Evolutionary conservation across 35 echinoderm and acorn worm species (phyloP).

Genomic region (Amphiura filiformis): DNA sequence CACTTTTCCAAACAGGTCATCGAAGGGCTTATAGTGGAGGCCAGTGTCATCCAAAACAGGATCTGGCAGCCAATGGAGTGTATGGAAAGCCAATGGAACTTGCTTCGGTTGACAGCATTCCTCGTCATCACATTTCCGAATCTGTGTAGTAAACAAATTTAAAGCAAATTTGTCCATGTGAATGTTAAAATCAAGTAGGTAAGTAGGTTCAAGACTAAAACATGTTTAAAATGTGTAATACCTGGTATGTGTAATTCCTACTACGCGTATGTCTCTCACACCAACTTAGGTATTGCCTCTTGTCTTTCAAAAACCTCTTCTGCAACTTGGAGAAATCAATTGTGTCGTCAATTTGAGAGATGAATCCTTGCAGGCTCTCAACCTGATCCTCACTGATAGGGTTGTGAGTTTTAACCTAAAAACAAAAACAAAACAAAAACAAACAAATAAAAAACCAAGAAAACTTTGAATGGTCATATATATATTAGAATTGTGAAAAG

Average conservation of each 20-base stretch:
- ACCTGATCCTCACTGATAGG: background rate
- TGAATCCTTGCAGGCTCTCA: background rate
- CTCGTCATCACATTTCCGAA: conserved; percentile 18
- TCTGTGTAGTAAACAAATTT: conserved; percentile 17
- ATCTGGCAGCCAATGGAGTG: conserved; percentile 34
- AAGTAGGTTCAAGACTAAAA: background rate
- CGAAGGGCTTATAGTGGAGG: conserved; percentile 28
- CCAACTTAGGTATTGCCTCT: conserved; percentile 12
- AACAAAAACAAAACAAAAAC: conserved; percentile 12
- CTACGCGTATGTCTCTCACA: background rate
- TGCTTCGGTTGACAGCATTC: conserved; percentile 16
- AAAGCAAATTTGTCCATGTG: background rate
- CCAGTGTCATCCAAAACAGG: conserved; percentile 42
- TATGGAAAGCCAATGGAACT: conserved; percentile 9
- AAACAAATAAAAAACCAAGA: too few relatives aligned
- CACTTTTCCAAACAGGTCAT: conserved; percentile 11
- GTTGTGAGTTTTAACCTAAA: conserved; percentile 11
- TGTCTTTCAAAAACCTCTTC: background rate
- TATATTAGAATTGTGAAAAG: background rate
- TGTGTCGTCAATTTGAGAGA: conserved; percentile 6
- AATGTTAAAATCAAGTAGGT: background rate
- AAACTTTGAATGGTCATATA: background rate
- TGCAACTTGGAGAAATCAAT: conserved; percentile 35
- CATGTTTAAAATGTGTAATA: conserved; percentile 9
- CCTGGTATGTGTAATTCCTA: conserved; percentile 12